These are phyloP conservation scores for Ptiloglossa arizonensis DNA, from an alignment of 1,140 invertebrate genomes.

Conservation along the genomic window DNA sequence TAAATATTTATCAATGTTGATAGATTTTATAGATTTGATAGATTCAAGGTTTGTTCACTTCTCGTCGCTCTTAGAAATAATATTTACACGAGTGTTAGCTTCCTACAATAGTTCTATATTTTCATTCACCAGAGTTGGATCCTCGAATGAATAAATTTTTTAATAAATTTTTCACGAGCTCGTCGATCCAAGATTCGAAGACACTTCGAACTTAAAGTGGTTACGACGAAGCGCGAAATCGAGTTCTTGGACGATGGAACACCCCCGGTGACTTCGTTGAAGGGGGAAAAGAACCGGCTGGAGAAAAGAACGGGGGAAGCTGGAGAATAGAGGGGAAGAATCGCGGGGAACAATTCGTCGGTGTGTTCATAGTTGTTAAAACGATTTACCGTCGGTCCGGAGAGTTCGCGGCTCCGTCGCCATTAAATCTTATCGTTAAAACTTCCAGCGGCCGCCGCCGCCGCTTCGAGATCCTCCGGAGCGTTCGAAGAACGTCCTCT, in stretches of 20 bases:
- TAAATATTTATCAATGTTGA: no score
- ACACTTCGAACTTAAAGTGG: neutral
- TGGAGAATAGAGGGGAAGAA: neutral
- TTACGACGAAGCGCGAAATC: conserved; percentile 1
- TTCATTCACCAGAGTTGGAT: no score
- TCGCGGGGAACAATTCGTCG: conserved; percentile 27
- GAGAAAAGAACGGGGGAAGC: neutral
- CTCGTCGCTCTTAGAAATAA: no score
- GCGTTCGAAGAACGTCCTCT: neutral
- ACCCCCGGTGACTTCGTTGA: neutral
- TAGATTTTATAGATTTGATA: no score
- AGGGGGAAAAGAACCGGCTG: neutral
- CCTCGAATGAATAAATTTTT: no score
- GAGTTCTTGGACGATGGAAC: neutral
- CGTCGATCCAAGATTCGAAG: neutral
- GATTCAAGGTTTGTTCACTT: no score
- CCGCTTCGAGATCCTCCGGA: conserved; percentile 26
- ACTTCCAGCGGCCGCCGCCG: conserved; percentile 37
- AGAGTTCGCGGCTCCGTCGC: conserved; percentile 34
- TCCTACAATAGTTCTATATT: no score
- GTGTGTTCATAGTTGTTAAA: conserved; percentile 52
- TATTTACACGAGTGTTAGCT: no score
- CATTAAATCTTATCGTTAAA: conserved; percentile 55
- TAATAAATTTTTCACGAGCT: no score
- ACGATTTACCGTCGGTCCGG: conserved; percentile 44